These are phyloP conservation scores for Andinoacara biseriatus DNA, from an alignment of 2,113 vertebrate species.

Conservation along the genomic window DNA sequence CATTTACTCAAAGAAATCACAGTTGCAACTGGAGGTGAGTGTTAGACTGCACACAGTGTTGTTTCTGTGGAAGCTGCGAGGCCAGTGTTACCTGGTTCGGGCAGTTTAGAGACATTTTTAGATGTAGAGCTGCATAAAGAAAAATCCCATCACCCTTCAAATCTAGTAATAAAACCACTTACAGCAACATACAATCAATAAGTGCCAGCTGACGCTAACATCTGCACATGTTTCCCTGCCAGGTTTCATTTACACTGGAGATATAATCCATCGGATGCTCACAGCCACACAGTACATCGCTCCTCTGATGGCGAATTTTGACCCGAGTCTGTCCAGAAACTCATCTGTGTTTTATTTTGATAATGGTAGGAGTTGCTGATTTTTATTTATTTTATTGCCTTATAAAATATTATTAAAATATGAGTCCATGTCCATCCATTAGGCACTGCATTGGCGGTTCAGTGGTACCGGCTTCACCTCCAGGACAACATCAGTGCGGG, in stretches of 20 bases:
- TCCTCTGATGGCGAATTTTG: slow-evolving; percentile 96
- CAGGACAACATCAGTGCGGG: slow-evolving; percentile 88
- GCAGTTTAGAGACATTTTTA: neutral
- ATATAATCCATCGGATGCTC: slow-evolving; percentile 91
- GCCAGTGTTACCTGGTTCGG: neutral
- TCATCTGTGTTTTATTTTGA: slow-evolving; percentile 93
- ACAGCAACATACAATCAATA: neutral
- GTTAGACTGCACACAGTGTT: neutral
- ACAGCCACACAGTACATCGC: slow-evolving; percentile 97
- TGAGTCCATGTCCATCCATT: fast-evolving
- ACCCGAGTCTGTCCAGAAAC: slow-evolving; percentile 90
- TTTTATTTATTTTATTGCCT: too few species aligned
- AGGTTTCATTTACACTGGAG: slow-evolving; percentile 98
- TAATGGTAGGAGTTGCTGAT: slow-evolving; percentile 84
- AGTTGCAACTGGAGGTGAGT: slow-evolving; percentile 93
- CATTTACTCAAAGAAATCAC: slow-evolving; percentile 93
- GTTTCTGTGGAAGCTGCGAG: neutral
- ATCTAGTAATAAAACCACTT: neutral
- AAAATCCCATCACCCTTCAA: neutral
- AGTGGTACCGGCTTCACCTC: slow-evolving; percentile 91
- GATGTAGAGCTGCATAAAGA: neutral
- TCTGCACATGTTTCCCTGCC: neutral
- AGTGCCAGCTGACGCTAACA: neutral
- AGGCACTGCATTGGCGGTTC: slow-evolving; percentile 93
- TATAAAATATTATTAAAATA: neutral